These are phyloP conservation scores for Spongilla lacustris DNA, from an alignment of 37 sponge, comb jelly and placozoan species.

Conservation along the genomic window DNA sequence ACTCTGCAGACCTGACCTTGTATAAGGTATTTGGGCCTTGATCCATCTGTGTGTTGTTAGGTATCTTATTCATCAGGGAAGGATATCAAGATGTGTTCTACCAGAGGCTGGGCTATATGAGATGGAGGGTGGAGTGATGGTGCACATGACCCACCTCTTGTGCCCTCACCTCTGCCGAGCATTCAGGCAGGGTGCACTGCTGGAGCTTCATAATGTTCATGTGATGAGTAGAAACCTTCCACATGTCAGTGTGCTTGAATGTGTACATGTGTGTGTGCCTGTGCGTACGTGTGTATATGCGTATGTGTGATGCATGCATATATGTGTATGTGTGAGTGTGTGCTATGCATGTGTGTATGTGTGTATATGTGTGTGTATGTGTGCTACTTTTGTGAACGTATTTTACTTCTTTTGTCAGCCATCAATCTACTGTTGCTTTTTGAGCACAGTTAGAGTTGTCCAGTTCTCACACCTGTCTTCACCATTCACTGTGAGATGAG, in stretches of 20 bases:
- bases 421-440: conserved; percentile 7
- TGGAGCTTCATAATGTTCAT: conserved; percentile 21
- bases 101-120: conserved; percentile 72
- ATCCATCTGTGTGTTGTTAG: no score
- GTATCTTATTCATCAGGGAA: conserved; percentile 27
- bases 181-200: conserved; percentile 37
- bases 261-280: no score
- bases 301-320: no score
- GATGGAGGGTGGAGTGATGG: conserved; percentile 41
- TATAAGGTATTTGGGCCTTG: background rate
- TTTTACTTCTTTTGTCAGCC: background rate
- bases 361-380: background rate
- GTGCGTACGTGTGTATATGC: no score
- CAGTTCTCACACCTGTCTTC: conserved; percentile 8
- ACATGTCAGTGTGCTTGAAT: background rate
- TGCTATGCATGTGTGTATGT: background rate
- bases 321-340: background rate
- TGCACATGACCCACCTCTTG: conserved; percentile 44
- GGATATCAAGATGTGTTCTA: conserved; percentile 34
- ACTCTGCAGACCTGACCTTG: background rate
- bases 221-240: background rate
- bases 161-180: conserved; percentile 11
- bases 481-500: background rate
- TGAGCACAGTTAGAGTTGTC: background rate
- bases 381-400: background rate